Evolutionary conservation across 2,797 vertebrate species (phyloP).

Genomic region (Xerus rutilus): DNA sequence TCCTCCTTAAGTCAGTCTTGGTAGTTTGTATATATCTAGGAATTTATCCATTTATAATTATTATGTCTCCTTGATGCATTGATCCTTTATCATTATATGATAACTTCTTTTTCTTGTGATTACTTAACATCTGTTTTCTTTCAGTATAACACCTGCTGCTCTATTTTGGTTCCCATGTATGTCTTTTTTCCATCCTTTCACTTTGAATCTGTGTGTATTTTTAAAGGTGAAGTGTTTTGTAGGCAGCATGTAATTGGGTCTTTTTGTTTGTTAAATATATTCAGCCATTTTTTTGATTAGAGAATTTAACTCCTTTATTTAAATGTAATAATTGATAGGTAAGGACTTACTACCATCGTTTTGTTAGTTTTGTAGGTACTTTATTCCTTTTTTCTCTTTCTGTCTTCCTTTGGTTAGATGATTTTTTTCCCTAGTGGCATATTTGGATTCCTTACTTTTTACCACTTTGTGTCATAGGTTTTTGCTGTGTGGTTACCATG

Average conservation of each 20-base stretch:
- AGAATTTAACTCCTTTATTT: not conserved
- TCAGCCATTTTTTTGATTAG: not conserved
- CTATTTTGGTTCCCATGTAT: not conserved
- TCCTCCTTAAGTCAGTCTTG: not conserved
- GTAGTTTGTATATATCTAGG: not conserved
- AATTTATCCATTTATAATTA: not conserved
- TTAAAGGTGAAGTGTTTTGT: not conserved
- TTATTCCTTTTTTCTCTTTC: not conserved
- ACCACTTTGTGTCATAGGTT: not conserved
- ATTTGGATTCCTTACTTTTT: not conserved
- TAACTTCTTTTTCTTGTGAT: not conserved
- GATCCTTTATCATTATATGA: not conserved
- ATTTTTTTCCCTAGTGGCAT: not conserved
- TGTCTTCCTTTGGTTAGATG: not conserved
- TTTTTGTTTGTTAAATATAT: not conserved
- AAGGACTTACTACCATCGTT: not conserved
- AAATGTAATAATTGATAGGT: not conserved
- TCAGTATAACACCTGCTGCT: not conserved
- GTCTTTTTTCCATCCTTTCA: not conserved
- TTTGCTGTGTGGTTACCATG: not conserved
- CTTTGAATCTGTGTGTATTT: not conserved
- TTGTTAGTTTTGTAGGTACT: not conserved
- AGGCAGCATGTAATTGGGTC: not conserved
- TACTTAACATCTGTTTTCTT: not conserved
- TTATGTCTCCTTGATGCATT: not conserved